phyloP scores from a whole-genome alignment of 2,797 vertebrate species.

The Phrynocephalus forsythii region DNA sequence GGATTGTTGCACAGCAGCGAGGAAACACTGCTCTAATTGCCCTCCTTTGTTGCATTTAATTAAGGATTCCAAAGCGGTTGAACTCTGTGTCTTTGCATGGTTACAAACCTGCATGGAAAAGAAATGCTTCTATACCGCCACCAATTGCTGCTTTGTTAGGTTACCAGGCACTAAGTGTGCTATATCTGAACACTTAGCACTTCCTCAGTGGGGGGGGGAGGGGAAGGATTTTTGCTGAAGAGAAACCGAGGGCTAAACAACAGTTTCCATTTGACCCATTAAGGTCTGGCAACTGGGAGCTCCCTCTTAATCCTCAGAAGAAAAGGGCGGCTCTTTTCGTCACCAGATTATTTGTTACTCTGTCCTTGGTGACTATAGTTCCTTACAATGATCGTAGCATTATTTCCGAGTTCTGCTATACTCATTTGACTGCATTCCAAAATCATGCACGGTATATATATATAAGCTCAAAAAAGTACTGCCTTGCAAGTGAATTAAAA shows the following conservation, averaged over 20 bases:
- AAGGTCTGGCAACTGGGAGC: constrained; percentile 65
- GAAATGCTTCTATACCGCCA: constrained; percentile 73
- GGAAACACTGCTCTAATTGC: constrained; percentile 71
- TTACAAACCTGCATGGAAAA: constrained; percentile 77
- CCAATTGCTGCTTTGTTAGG: constrained; percentile 80
- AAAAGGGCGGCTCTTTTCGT: constrained; percentile 66
- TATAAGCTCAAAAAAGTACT: neutral
- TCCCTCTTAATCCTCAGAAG: constrained; percentile 75
- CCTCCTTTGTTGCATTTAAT: constrained; percentile 74
- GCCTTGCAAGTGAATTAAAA: constrained; percentile 1
- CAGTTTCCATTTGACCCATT: constrained; percentile 55
- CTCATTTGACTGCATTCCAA: constrained; percentile 22
- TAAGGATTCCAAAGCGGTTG: constrained; percentile 79
- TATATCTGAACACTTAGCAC: constrained; percentile 75
- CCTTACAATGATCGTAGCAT: constrained; percentile 35
- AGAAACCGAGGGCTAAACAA: constrained; percentile 66
- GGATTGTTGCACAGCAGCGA: constrained; percentile 62
- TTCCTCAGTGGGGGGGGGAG: constrained; percentile 14
- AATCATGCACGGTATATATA: neutral
- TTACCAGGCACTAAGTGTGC: constrained; percentile 80
- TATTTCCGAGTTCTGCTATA: constrained; percentile 35
- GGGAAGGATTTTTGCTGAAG: constrained; percentile 75
- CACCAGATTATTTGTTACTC: constrained; percentile 49
- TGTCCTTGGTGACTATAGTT: constrained; percentile 35
- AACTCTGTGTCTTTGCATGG: constrained; percentile 77